Conservation (phyloP, 2,797 vertebrate genomes). For the Falco rusticolus region DNA sequence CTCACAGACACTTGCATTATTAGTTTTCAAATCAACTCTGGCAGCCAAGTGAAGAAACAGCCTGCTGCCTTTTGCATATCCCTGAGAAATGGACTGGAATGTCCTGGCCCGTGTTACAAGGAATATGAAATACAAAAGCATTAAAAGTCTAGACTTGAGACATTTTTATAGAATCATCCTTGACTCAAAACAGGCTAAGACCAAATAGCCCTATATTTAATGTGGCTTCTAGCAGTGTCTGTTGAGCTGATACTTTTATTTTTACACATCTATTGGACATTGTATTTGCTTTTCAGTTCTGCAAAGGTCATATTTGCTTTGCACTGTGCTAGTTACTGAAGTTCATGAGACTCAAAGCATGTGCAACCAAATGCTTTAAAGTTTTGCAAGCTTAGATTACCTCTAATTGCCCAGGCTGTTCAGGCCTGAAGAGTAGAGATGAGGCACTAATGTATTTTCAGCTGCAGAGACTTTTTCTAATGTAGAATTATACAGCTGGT, state of each 20-base stretch:
- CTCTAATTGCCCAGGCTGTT: background rate
- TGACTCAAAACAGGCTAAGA: background rate
- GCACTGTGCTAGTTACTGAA: background rate
- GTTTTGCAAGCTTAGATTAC: background rate
- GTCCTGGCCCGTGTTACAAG: background rate
- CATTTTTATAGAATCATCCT: background rate
- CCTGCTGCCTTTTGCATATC: background rate
- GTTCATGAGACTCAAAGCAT: background rate
- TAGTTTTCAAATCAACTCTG: background rate
- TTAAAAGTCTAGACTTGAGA: background rate
- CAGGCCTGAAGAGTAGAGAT: background rate
- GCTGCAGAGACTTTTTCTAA: background rate
- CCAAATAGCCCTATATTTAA: background rate
- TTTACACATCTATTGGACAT: background rate
- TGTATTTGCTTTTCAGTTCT: background rate
- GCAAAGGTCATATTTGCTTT: background rate
- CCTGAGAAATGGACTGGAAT: background rate
- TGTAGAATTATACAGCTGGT: background rate
- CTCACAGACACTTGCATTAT: background rate
- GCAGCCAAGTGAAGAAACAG: background rate
- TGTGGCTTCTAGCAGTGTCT: background rate
- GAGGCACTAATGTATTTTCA: background rate
- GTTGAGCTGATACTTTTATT: background rate
- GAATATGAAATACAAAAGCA: background rate
- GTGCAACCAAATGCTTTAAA: background rate